phyloP scores from a whole-genome alignment of 2,797 vertebrate species.

The Schizothorax lantsangensis region DNA sequence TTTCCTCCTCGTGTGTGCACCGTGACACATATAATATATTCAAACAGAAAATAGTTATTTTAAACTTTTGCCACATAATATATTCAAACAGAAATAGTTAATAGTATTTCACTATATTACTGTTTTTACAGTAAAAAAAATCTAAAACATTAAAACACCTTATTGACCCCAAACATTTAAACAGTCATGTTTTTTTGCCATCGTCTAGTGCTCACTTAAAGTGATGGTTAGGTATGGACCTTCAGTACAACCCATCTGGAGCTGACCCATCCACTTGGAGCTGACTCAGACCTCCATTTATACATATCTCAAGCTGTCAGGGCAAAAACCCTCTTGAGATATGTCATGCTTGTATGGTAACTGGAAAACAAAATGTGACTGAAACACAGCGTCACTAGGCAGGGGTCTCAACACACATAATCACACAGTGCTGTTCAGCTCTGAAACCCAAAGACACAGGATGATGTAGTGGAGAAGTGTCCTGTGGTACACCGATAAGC shows the following conservation, averaged over 20 bases:
- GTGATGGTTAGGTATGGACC: not conserved
- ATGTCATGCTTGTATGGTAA: not conserved
- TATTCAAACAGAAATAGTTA: not conserved
- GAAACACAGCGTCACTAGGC: slow-evolving; percentile 1
- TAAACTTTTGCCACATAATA: not conserved
- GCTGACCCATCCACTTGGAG: not conserved
- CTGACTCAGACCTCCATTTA: not conserved
- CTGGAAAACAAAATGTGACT: slow-evolving; percentile 15
- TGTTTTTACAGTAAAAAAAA: not conserved
- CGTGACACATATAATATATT: not conserved
- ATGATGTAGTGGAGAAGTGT: slow-evolving; percentile 2
- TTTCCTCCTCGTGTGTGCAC: too few species aligned
- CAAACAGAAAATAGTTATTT: not conserved
- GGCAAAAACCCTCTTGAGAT: not conserved
- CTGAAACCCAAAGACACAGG: slow-evolving; percentile 18
- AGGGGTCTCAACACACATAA: slow-evolving; percentile 4
- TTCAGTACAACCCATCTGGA: not conserved
- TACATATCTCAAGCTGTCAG: not conserved
- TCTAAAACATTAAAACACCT: not conserved
- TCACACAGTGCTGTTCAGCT: slow-evolving; percentile 22
- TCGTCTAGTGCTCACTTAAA: not conserved
- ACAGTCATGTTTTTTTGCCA: not conserved
- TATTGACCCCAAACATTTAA: not conserved
- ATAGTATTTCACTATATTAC: not conserved
- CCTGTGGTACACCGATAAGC: slow-evolving; percentile 44